Evolutionary conservation across 2,888 invertebrate genomes (phyloP), one percentile per base, ranked within the genome.

Genomic region (Troides aeacus): DNA sequence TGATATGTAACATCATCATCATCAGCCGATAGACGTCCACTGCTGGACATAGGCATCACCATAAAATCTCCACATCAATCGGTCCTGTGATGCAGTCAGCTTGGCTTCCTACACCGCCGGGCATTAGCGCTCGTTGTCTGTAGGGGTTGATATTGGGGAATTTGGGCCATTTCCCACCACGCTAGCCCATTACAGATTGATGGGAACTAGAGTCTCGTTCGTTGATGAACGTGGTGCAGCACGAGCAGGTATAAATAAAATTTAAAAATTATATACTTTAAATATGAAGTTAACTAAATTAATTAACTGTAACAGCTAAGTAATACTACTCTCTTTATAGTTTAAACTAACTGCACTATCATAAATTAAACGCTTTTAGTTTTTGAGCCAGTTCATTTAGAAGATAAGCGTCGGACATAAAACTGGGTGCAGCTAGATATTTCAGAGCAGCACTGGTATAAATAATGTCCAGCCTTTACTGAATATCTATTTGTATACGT

Each of bases 341-440:
- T 69, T 65, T 21, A 70, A 62, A 30, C 46, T 69, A 46, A 24
- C 61, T 61, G 65, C 62, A 21, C 21, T 62, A 62, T 69, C 57
- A 65, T 58, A 62, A 57, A 65, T 69, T 69, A 62, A 70, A 62
- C 58, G 62, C 66, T 62, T 66, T 62, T 58, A 62, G 66, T 66
- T 69, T 70, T 66, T 62, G 61, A 70, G 59, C 59, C 69, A 3
- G 62, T 70, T 66, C 58, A 58, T 70, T 70, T 70, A 39, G 58
- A 62, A 70, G 69, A 70, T 70, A 70, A 70, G 69, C 65, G 62
- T 62, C 42, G 69, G 58, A 66, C 69, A 53, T 70, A 62, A 70
- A 66, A 62, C 66, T 66, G 65, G 56, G 65, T 57, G 69, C 69
- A 62, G 60, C 64, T 56, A 60, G 60, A 69, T 69, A 64, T 68